phyloP scores from a whole-genome alignment of 2,797 vertebrate species.

The Cheirogaleus major region DNA sequence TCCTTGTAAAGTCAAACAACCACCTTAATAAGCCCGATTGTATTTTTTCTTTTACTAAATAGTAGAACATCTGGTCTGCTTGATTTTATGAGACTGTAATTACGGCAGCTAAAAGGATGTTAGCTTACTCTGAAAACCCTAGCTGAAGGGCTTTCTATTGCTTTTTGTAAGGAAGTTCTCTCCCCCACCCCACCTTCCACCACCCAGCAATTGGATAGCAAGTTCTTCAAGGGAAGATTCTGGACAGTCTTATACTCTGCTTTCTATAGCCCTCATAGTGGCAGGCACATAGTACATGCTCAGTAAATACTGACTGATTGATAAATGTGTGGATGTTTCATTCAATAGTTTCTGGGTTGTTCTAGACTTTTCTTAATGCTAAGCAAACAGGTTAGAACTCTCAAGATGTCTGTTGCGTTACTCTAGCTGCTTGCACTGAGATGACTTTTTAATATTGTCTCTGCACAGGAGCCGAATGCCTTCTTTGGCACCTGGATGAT shows the following conservation, averaged over 20 bases:
- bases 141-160: constrained; percentile 21
- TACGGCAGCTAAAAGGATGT: constrained; percentile 16
- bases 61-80: constrained; percentile 44
- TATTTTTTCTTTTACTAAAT: constrained; percentile 31
- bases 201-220: neutral
- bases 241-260: neutral
- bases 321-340: neutral
- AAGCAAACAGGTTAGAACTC: constrained; percentile 33
- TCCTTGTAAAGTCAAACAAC: neutral
- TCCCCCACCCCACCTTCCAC: neutral
- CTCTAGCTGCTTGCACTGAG: constrained; percentile 28
- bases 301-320: constrained; percentile 22
- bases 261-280: neutral
- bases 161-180: neutral
- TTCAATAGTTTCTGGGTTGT: neutral
- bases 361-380: constrained; percentile 35
- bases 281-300: neutral
- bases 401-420: constrained; percentile 22
- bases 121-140: neutral
- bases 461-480: neutral
- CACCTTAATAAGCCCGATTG: neutral
- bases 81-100: constrained; percentile 51
- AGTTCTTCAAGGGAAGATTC: constrained; percentile 44
- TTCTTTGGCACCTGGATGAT: constrained; percentile 54
- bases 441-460: constrained; percentile 44